Evolutionary conservation across 2,888 invertebrate genomes (phyloP).

Genomic region (Rhagonycha lutea): DNA sequence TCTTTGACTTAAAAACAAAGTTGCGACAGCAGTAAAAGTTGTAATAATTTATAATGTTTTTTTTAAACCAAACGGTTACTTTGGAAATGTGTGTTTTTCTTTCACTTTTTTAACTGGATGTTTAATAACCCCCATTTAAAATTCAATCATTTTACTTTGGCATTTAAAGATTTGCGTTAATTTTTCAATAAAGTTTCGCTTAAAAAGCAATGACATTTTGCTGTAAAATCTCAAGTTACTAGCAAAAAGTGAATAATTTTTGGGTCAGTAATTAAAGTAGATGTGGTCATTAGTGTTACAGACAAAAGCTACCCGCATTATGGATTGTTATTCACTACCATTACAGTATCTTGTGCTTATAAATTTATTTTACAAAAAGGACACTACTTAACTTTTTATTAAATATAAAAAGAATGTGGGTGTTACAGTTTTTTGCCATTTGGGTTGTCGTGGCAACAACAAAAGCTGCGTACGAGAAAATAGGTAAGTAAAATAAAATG

Average conservation of each 20-base stretch:
- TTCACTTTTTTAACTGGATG: not conserved
- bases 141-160: not conserved
- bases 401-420: conserved; percentile 23
- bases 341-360: conserved; percentile 14
- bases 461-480: conserved; percentile 23
- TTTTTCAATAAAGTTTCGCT: not conserved
- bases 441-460: conserved; percentile 14
- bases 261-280: conserved; percentile 5
- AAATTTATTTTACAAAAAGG: conserved; percentile 9
- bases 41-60: not conserved
- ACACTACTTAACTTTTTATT: conserved; percentile 12
- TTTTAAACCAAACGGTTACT: not conserved
- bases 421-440: conserved; percentile 18
- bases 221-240: not conserved
- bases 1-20: not conserved
- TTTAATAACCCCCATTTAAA: not conserved
- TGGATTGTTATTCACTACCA: conserved; percentile 9
- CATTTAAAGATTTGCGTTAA: not conserved
- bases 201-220: not conserved
- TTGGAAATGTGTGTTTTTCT: not conserved
- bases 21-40: not conserved
- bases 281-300: conserved; percentile 14
- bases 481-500: conserved; percentile 23
- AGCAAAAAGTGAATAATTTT: conserved; percentile 10
- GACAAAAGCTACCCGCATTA: conserved; percentile 10